These are phyloP conservation scores for Pachycephala philippinensis DNA, from an alignment of 2,113 vertebrate genomes.

Conservation along the genomic window DNA sequence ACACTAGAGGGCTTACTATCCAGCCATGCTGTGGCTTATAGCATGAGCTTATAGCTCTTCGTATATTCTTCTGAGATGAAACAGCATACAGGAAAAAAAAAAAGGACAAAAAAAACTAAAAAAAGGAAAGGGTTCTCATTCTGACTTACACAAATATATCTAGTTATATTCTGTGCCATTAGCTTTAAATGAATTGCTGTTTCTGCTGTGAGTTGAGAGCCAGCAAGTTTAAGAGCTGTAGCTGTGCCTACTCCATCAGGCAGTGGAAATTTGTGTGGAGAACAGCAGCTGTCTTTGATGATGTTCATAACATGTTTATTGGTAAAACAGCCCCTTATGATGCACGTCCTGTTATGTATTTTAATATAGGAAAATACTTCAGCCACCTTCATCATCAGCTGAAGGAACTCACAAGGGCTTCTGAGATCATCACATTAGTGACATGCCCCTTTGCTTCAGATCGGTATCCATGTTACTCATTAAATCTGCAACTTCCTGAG, in stretches of 20 bases:
- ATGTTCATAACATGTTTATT: neutral
- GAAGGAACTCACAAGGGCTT: neutral
- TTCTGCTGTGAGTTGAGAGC: constrained; percentile 38
- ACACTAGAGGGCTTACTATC: neutral
- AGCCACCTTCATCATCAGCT: neutral
- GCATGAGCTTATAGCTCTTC: neutral
- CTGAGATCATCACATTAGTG: neutral
- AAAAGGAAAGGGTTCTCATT: neutral
- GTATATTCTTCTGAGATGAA: constrained; percentile 13
- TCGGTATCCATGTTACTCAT: neutral
- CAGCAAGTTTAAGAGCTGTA: neutral
- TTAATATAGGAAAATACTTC: neutral
- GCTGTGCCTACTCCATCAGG: neutral
- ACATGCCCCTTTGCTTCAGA: neutral
- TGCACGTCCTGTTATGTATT: neutral
- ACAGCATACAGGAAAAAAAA: neutral
- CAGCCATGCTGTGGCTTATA: neutral
- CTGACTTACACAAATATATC: neutral
- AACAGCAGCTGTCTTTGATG: neutral
- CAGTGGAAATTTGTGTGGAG: neutral
- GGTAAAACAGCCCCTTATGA: neutral
- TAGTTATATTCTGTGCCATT: constrained; percentile 48
- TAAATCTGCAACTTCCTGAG: neutral
- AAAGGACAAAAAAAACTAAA: neutral
- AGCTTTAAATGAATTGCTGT: neutral